Percentiles rank a stretch among this genome's conserved stretches.
Conservation (phyloP, 1,140 invertebrate species). For the Eueides isabella region DNA sequence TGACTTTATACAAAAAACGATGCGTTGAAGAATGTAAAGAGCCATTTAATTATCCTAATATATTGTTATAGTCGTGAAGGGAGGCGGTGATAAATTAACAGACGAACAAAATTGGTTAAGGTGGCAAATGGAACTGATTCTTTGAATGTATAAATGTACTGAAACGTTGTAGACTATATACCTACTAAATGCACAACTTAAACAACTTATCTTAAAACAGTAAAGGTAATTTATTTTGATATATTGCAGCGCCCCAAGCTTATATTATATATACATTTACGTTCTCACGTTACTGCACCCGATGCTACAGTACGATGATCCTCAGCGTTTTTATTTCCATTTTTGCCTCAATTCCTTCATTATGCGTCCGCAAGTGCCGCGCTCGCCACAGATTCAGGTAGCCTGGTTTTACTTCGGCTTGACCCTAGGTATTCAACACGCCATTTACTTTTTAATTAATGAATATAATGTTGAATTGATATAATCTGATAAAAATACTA, state of each 20-base stretch:
- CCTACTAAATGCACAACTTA: not conserved
- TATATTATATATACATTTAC: constrained; percentile 28
- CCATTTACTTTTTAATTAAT: constrained; percentile 63
- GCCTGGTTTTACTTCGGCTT: constrained; percentile 67
- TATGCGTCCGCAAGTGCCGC: constrained; percentile 71
- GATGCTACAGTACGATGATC: constrained; percentile 72
- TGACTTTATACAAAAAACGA: constrained; percentile 79
- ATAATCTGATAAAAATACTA: constrained; percentile 36
- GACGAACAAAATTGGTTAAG: constrained; percentile 36
- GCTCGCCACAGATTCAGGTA: constrained; percentile 74
- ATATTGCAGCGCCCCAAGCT: constrained; percentile 4
- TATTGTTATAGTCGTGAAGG: constrained; percentile 74
- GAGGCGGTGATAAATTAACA: constrained; percentile 59
- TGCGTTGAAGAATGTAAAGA: constrained; percentile 82
- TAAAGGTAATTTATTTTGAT: constrained; percentile 11
- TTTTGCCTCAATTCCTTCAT: constrained; percentile 76
- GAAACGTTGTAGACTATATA: not conserved
- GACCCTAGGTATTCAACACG: constrained; percentile 77
- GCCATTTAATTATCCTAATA: constrained; percentile 82
- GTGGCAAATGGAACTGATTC: constrained; percentile 55
- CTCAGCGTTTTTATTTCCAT: constrained; percentile 67
- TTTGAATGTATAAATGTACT: not conserved
- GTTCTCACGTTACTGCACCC: constrained; percentile 61
- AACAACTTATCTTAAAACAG: constrained; percentile 10
- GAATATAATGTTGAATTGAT: constrained; percentile 49